Evolutionary conservation across 2,113 vertebrate genomes (phyloP).

Genomic region (Carettochelys insculpta): DNA sequence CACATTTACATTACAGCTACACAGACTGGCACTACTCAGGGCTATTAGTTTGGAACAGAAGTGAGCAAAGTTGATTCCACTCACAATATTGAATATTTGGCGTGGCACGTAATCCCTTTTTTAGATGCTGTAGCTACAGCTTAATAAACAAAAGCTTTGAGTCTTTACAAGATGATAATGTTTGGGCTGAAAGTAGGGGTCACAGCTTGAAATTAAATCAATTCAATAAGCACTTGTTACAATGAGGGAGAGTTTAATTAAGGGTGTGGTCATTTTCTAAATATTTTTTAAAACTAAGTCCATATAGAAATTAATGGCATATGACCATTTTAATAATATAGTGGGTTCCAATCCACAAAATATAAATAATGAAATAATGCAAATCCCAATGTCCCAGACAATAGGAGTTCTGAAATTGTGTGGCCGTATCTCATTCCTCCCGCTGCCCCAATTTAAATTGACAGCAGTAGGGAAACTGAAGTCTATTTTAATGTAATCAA

Average conservation of each 20-base stretch:
- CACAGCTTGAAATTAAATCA: neutral
- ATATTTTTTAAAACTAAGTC: too few species aligned
- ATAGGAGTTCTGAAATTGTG: neutral
- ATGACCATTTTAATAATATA: neutral
- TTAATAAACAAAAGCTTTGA: neutral
- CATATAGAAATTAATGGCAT: neutral
- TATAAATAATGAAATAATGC: neutral
- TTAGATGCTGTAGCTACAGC: neutral
- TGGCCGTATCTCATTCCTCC: neutral
- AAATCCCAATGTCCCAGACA: neutral
- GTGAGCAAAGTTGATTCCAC: neutral
- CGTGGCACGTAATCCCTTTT: neutral
- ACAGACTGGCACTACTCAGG: neutral
- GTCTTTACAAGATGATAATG: neutral
- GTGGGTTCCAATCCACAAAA: neutral
- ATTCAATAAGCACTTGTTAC: neutral
- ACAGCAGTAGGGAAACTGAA: neutral
- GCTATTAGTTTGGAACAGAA: conserved; percentile 2
- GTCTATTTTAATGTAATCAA: neutral
- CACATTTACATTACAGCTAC: neutral
- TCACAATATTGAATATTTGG: neutral
- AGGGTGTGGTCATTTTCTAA: neutral
- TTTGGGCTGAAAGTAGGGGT: neutral
- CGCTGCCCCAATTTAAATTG: neutral
- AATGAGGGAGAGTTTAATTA: neutral